Evolutionary conservation across 2,797 vertebrate species (phyloP).

Genomic region (Xenops minutus): DNA sequence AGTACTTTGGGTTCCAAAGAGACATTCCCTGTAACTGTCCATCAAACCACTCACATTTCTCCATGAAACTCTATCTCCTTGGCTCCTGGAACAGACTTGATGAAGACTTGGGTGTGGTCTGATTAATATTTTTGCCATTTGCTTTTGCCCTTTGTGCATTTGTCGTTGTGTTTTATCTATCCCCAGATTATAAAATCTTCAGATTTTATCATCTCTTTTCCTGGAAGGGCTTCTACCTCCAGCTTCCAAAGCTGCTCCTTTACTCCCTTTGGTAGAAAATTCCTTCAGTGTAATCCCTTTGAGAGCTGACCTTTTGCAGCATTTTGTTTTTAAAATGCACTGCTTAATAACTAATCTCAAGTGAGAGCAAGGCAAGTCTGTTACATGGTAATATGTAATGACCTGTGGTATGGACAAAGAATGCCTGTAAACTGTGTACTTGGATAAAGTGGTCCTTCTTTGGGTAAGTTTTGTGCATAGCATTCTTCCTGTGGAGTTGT

Average conservation of each 20-base stretch:
- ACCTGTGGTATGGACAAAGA: background rate
- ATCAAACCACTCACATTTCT: background rate
- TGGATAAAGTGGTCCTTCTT: background rate
- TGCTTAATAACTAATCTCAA: background rate
- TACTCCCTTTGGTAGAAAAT: background rate
- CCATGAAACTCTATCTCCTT: background rate
- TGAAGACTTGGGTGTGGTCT: background rate
- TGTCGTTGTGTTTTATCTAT: background rate
- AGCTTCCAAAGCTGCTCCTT: background rate
- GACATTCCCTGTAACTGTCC: fast-evolving
- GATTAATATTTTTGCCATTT: background rate
- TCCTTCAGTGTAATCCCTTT: background rate
- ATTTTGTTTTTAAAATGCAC: background rate
- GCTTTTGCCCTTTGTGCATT: background rate
- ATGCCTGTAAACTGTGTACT: background rate
- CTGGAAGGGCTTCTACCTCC: background rate
- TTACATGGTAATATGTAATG: background rate
- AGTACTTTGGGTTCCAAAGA: background rate
- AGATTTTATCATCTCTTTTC: background rate
- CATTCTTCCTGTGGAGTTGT: background rate
- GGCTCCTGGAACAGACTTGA: background rate
- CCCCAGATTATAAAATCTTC: background rate
- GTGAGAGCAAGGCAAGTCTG: background rate
- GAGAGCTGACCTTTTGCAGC: background rate
- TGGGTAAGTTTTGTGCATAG: background rate